Conservation (phyloP, 1,140 invertebrate species). For the Drosophila willistoni region DNA sequence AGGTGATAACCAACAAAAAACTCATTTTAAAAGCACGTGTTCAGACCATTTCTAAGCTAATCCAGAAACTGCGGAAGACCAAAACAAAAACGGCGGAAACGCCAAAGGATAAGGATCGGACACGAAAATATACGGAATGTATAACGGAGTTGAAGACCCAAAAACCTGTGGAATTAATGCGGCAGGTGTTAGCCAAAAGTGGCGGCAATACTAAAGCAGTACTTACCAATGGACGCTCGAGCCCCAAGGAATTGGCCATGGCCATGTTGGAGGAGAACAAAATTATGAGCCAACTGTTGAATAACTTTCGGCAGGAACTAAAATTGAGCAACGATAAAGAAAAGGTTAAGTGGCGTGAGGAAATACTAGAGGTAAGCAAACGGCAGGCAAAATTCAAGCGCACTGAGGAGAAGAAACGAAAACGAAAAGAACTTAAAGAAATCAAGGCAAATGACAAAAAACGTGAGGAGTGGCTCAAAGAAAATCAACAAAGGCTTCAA, state of each 20-base stretch:
- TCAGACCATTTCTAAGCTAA: conserved; percentile 73
- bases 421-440: conserved; percentile 65
- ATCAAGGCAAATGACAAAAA: conserved; percentile 59
- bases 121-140: conserved; percentile 54
- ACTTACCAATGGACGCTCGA: conserved; percentile 67
- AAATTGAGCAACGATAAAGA: conserved; percentile 41
- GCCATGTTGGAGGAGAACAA: conserved; percentile 73
- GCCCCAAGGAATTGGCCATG: conserved; percentile 67
- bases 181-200: conserved; percentile 39
- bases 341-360: conserved; percentile 58
- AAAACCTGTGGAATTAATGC: conserved; percentile 54
- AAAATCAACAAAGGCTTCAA: conserved; percentile 41
- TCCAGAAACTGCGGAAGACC: conserved; percentile 72
- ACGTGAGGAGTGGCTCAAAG: conserved; percentile 65
- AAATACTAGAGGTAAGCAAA: conserved; percentile 71
- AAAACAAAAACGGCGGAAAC: conserved; percentile 55
- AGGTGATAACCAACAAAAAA: conserved; percentile 78
- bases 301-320: conserved; percentile 48
- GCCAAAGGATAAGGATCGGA: conserved; percentile 40
- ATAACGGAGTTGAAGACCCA: conserved; percentile 64
- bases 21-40: conserved; percentile 63
- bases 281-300: conserved; percentile 55
- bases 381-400: conserved; percentile 53
- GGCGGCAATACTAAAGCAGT: conserved; percentile 54
- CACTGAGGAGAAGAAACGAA: conserved; percentile 60